Base-by-base conservation (phyloP, 2,888 invertebrate genomes). In the Oscheius sp. region DNA sequence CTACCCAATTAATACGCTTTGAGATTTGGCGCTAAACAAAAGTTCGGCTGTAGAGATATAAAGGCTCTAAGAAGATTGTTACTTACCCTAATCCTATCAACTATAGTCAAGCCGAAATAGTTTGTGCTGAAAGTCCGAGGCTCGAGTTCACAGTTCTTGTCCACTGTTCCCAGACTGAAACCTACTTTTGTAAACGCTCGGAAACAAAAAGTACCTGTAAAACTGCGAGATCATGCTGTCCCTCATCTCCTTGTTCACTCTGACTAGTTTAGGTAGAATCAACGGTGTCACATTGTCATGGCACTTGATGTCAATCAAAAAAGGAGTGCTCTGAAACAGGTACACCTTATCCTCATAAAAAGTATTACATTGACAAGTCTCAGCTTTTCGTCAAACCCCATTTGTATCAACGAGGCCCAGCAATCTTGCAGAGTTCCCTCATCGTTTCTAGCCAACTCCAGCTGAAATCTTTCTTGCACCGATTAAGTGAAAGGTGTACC, bases 81-180 rank as follows among this genome's bases (percentile, higher is more conserved):
- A 55, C 70, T 53, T 59, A 70, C 70, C 4, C 58, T 21, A 10
- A 70, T 70, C 47, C 72, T 29, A 35, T 72, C 72, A 9, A 72
- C 72, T 48, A 72, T 72, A n/a, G 51, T 62, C 29, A 72, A 13
- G 1, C 72, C 72, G 33, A 72, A 72, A 32, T 72, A 72, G 10
- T 62, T 50, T 29, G 72, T 62, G 35, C 60, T 11, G 42, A 62
- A 72, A 13, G 48, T 72, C 33, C 72, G 32, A 29, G 72, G 62
- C 60, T 62, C 51, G 62, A 72, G 48, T 51, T 72, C 72, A 62
- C 72, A 72, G 55, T 29, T 21, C n/a, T 57, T 13, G 50, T 70
- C 70, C 11, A 58, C 42, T 7, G 47, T 29, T 13, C 70, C 70
- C 37, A 55, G 32, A n/a, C 70, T 70, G 70, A 4, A 70, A 70